These are phyloP conservation scores for Acleris laterana DNA, from an alignment of 2,888 invertebrate genomes.

Conservation along the genomic window DNA sequence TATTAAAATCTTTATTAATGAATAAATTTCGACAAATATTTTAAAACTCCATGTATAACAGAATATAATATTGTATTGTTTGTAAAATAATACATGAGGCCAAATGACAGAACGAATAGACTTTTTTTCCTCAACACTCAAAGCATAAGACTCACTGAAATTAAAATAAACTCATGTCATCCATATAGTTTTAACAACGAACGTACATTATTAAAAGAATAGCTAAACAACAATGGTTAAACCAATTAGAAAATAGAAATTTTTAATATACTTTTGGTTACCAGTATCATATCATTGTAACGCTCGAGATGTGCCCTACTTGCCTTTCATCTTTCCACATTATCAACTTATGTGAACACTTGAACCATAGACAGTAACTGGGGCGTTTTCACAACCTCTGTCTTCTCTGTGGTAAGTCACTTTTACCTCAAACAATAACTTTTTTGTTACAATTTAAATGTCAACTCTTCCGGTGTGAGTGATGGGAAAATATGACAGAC, in stretches of 20 bases:
- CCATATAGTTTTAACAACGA: not conserved
- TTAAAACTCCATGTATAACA: no score
- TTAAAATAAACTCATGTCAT: conserved; percentile 7
- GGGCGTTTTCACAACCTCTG: conserved; percentile 57
- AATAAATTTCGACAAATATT: no score
- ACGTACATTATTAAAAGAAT: conserved; percentile 1
- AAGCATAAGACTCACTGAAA: not conserved
- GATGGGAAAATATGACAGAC: conserved; percentile 16
- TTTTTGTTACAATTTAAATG: conserved; percentile 36
- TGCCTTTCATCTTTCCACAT: conserved; percentile 44
- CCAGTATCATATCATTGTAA: conserved; percentile 33
- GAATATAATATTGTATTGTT: no score
- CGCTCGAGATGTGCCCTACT: conserved; percentile 37
- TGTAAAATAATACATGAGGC: no score
- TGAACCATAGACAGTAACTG: conserved; percentile 58
- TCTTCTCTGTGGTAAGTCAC: conserved; percentile 41
- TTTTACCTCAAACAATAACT: conserved; percentile 47
- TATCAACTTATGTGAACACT: conserved; percentile 60
- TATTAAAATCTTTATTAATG: no score
- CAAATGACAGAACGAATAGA: no score
- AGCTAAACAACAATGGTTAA: conserved; percentile 15
- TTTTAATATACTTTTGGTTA: conserved; percentile 53
- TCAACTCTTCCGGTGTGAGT: conserved; percentile 34
- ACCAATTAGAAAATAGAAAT: conserved; percentile 43
- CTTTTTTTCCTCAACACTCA: not conserved